Evolutionary conservation across 2,888 invertebrate genomes (phyloP).

Genomic region (Xestoiulus laeticollis): DNA sequence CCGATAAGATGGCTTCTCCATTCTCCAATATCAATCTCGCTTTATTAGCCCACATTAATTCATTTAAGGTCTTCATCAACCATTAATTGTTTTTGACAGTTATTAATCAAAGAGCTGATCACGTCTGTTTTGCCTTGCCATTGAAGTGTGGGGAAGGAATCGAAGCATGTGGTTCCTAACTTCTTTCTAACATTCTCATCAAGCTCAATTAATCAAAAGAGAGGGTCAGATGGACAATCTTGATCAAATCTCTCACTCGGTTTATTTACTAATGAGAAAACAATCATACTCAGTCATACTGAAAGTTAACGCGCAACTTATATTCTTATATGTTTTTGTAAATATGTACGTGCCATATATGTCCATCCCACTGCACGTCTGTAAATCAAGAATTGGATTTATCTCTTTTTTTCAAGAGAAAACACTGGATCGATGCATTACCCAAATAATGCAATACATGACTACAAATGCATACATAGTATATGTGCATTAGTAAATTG

Average conservation of each 20-base stretch:
- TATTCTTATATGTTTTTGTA: not conserved
- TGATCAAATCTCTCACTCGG: not conserved
- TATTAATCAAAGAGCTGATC: constrained; percentile 18
- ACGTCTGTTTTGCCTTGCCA: not conserved
- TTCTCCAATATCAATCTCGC: not conserved
- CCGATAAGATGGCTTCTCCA: not conserved
- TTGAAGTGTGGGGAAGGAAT: not conserved
- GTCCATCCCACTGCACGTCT: too few species aligned
- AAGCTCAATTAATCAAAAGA: not conserved
- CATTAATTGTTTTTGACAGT: constrained; percentile 33
- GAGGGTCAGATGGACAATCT: not conserved
- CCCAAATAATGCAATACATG: too few species aligned
- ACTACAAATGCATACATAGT: too few species aligned
- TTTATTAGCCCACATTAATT: not conserved
- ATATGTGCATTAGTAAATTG: too few species aligned
- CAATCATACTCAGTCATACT: not conserved
- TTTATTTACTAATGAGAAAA: not conserved
- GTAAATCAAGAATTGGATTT: not conserved
- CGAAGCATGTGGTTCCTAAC: not conserved
- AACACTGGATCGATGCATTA: too few species aligned
- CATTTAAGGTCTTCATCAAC: constrained; percentile 14
- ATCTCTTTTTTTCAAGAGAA: too few species aligned
- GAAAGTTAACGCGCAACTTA: not conserved
- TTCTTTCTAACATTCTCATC: not conserved
- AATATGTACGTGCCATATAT: not conserved